Evolutionary conservation across 2,113 vertebrate genomes (phyloP), one percentile per base, ranked within the genome.

Genomic region (Climacteris rufus): DNA sequence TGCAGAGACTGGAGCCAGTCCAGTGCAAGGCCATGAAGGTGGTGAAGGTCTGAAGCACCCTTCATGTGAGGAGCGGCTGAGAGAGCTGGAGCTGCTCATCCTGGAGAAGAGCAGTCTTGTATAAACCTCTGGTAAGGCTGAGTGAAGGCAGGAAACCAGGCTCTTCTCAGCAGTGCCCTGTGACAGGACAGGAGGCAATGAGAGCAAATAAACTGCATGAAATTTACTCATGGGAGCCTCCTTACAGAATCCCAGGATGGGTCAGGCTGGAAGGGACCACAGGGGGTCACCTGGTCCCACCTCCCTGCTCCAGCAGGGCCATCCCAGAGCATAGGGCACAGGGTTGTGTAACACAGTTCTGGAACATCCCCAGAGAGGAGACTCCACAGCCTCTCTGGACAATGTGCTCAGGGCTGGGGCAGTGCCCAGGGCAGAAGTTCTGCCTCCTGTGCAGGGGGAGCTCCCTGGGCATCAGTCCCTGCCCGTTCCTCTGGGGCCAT

Each of bases 1-100:
- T n/a, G 40, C 27, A 35, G 10, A 12, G 37, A 14, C 59, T 27
- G 57, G 37, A 56, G 8, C 52, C 53, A 64, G 39, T 6, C 52
- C 42, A 42, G 7, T 3, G 15, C 60, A 40, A 68, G 45, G 40
- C 15, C 18, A 5, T 0, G 2, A 20, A 88, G 49, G 20, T 1
- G 3, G 21, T 33, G 49, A 66, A 31, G 60, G 23, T 63, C 47
- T 47, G 61, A 40, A 71, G 69, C 23, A 35, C 49, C 83, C 27
- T 70, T 47, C 52, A 13, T 9, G 12, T 1, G 3, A 75, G 50
- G 35, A 69, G 44, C 6, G 0, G 17, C 79, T 76, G 33, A 59
- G 22, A 24, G 47, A 53, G 42, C n/a, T 89, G 47, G 31, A 56
- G 66, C n/a, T 86, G 47, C 35, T 75, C 49, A 57, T 35, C 16